Evolutionary conservation across 2,797 vertebrate genomes (phyloP).

Genomic region (Onychomys leucogaster): DNA sequence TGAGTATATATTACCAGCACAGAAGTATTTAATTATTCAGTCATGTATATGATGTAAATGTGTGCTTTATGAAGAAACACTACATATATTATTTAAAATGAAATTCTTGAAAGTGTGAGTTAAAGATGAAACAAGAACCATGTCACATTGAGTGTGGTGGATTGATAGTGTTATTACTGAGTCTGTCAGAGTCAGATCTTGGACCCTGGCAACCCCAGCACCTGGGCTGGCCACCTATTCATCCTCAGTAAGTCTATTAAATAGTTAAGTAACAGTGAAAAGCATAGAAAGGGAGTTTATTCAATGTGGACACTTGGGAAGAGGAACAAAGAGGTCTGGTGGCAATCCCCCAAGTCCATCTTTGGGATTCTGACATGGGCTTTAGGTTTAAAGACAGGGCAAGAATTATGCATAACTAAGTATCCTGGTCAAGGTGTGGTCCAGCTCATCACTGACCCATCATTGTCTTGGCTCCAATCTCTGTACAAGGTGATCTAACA

Average conservation of each 20-base stretch:
- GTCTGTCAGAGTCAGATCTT: background rate
- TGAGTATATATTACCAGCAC: background rate
- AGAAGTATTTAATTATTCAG: constrained; percentile 18
- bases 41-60: constrained; percentile 22
- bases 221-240: background rate
- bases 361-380: background rate
- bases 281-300: background rate
- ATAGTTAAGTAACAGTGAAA: background rate
- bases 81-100: constrained; percentile 19
- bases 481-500: background rate
- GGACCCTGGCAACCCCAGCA: background rate
- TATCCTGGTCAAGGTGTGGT: background rate
- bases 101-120: constrained; percentile 50
- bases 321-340: background rate
- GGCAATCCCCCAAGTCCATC: background rate
- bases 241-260: background rate
- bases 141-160: background rate
- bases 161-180: background rate
- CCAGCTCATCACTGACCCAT: background rate
- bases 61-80: constrained; percentile 22
- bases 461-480: background rate
- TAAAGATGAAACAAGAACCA: constrained; percentile 24
- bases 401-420: background rate
- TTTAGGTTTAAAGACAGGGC: background rate
- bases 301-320: background rate